Percentiles rank a stretch among this genome's conserved stretches.
phyloP scores from a whole-genome alignment of 2,113 vertebrate species.

The Gobio gobio region DNA sequence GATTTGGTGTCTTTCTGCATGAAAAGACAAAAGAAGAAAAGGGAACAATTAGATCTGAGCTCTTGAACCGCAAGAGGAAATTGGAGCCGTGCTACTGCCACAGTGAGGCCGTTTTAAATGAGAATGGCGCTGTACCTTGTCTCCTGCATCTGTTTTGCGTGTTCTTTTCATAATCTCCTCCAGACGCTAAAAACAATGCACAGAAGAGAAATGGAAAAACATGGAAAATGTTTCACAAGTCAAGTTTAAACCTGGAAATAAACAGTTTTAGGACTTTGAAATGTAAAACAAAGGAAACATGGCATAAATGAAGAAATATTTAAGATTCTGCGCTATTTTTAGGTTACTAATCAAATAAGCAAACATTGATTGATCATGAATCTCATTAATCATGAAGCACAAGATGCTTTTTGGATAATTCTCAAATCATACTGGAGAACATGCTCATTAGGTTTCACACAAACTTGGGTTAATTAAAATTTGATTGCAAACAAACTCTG shows the following conservation, averaged over 20 bases:
- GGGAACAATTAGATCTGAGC: neutral
- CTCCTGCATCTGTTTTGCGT: conserved; percentile 84
- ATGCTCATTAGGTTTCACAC: neutral
- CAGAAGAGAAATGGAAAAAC: neutral
- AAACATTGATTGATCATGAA: neutral
- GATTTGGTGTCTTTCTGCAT: conserved; percentile 79
- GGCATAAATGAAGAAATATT: neutral
- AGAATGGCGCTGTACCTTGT: conserved; percentile 78
- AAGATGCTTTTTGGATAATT: neutral
- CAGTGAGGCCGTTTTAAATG: conserved; percentile 15
- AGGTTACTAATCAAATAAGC: neutral
- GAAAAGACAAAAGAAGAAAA: conserved; percentile 26
- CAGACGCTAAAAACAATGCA: conserved; percentile 80
- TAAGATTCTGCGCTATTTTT: neutral
- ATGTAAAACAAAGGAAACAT: neutral
- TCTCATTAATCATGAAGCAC: neutral
- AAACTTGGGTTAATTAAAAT: neutral
- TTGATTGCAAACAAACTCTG: no score
- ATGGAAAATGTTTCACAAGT: neutral
- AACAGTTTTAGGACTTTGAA: neutral
- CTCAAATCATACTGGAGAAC: neutral
- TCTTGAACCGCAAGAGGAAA: neutral
- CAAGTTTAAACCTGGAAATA: neutral
- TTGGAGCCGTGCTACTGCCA: conserved; percentile 1
- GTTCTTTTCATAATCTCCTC: conserved; percentile 99